A percentile compares a stretch with the other conserved stretches of the same genome.
phyloP scores from a whole-genome alignment of 2,797 vertebrate genomes.

The Craterocephalus amniculus region DNA sequence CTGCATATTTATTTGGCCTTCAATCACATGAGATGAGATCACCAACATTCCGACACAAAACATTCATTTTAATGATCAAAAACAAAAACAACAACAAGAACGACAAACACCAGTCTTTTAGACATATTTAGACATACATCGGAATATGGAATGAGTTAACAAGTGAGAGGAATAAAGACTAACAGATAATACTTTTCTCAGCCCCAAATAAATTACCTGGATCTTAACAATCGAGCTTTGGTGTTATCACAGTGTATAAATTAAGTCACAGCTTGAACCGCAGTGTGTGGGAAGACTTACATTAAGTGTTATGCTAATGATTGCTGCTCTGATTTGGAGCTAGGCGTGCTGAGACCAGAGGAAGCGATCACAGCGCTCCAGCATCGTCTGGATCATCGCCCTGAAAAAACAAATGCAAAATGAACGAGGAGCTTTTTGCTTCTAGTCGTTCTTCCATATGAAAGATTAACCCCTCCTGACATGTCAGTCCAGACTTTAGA shows the following conservation, averaged over 20 bases:
- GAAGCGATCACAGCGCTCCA: constrained; percentile 96
- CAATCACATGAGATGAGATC: constrained; percentile 3
- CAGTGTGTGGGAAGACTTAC: constrained; percentile 30
- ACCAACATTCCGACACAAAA: constrained; percentile 32
- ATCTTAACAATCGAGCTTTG: constrained; percentile 11
- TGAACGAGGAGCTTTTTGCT: background rate
- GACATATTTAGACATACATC: background rate
- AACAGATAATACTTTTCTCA: constrained; percentile 37
- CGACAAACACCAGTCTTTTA: background rate
- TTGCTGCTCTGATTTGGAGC: constrained; percentile 17
- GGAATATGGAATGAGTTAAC: constrained; percentile 1
- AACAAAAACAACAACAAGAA: background rate
- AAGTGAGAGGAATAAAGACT: constrained; percentile 6
- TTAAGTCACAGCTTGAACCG: constrained; percentile 39
- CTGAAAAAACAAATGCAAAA: constrained; percentile 74
- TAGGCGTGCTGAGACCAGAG: constrained; percentile 97
- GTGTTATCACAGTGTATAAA: constrained; percentile 43
- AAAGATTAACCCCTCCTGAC: background rate
- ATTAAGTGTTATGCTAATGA: constrained; percentile 30
- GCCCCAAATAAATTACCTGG: background rate
- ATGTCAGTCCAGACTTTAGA: background rate
- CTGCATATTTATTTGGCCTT: constrained; percentile 5
- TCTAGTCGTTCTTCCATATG: background rate
- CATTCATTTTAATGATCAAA: constrained; percentile 13
- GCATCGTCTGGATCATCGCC: constrained; percentile 95